Evolutionary conservation across 2,113 vertebrate genomes (phyloP).

Genomic region (Epinephelus cyanopodus): DNA sequence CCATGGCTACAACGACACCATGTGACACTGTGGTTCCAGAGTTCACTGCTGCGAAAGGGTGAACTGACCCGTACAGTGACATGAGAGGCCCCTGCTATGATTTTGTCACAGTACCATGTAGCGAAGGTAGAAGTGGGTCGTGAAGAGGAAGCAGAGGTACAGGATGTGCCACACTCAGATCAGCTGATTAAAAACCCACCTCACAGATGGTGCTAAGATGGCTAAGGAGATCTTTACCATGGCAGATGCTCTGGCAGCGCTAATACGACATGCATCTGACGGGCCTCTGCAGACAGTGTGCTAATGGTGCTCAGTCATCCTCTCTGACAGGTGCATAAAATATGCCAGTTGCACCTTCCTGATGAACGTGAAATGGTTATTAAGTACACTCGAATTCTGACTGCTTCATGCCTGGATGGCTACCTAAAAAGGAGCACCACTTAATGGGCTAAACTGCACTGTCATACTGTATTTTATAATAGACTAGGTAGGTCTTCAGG

Average conservation of each 20-base stretch:
- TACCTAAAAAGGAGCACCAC: background rate
- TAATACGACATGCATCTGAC: slow-evolving; percentile 17
- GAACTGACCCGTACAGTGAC: slow-evolving; percentile 36
- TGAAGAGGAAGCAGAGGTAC: background rate
- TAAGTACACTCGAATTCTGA: background rate
- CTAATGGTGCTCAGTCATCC: slow-evolving; percentile 8
- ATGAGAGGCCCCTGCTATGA: slow-evolving; percentile 20
- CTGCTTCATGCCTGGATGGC: slow-evolving; percentile 1
- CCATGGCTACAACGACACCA: slow-evolving; percentile 54
- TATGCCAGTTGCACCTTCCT: background rate
- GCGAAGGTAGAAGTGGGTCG: background rate
- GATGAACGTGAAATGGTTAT: slow-evolving; percentile 8
- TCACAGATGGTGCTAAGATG: slow-evolving; percentile 59
- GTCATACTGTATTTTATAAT: background rate
- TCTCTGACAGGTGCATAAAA: background rate
- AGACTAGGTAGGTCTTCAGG: background rate
- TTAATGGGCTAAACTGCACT: background rate
- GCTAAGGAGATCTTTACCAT: slow-evolving; percentile 40
- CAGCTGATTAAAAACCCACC: slow-evolving; percentile 54
- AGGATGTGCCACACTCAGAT: slow-evolving; percentile 28
- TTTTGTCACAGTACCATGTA: background rate
- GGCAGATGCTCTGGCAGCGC: slow-evolving; percentile 50
- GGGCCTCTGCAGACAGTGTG: background rate
- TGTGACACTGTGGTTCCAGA: slow-evolving; percentile 48
- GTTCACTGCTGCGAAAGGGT: slow-evolving; percentile 47